A percentile compares a stretch with the other conserved stretches of the same genome.
phyloP scores from a whole-genome alignment of 2,113 vertebrate genomes.

The Vombatus ursinus region DNA sequence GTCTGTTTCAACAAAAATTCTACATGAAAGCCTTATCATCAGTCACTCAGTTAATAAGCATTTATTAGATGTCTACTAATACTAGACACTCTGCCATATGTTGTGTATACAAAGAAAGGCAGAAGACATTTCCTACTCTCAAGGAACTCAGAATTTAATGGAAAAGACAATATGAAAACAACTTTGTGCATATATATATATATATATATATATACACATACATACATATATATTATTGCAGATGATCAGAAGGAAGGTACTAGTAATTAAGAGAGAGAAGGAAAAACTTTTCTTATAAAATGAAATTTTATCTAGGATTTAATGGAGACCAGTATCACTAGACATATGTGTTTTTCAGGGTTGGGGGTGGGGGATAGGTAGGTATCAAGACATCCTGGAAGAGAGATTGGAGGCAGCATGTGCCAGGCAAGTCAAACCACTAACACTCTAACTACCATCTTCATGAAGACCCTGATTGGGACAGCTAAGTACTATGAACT shows the following conservation, averaged over 20 bases:
- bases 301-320: not conserved
- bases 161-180: not conserved
- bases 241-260: not conserved
- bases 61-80: not conserved
- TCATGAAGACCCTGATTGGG: too few relatives aligned
- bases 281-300: not conserved
- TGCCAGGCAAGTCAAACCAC: not conserved
- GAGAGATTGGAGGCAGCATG: not conserved
- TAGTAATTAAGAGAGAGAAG: not conserved
- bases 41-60: not conserved
- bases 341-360: not conserved
- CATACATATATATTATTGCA: not conserved
- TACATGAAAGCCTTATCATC: not conserved
- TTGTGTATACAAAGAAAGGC: not conserved
- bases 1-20: not conserved
- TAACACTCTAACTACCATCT: not conserved
- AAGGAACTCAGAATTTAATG: not conserved
- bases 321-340: not conserved
- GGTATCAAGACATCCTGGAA: not conserved
- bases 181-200: not conserved
- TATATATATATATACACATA: too few relatives aligned
- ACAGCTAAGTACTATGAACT: too few relatives aligned
- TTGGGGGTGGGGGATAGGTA: too few relatives aligned
- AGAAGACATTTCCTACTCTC: not conserved
- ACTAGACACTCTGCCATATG: not conserved